These are phyloP conservation scores for Trialeurodes vaporariorum DNA, from an alignment of 1,140 invertebrate genomes.

Conservation along the genomic window DNA sequence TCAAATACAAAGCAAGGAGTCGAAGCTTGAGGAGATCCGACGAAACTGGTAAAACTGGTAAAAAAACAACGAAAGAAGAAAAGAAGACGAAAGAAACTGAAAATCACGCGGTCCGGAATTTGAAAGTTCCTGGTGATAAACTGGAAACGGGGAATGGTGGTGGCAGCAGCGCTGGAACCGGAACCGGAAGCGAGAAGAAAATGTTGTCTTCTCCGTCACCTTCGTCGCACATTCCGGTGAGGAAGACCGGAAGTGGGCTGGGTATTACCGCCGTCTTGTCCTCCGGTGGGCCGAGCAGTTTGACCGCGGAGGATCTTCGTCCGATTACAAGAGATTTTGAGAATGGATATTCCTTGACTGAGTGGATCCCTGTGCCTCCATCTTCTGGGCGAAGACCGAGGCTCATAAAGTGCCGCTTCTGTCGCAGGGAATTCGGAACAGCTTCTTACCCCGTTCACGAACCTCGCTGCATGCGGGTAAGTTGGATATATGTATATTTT, in stretches of 20 bases:
- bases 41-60: neutral
- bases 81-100: no score
- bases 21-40: conserved; percentile 26
- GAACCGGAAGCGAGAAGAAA: conserved; percentile 10
- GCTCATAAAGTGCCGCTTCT: conserved; percentile 58
- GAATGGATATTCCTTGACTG: conserved; percentile 7
- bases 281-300: neutral
- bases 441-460: conserved; percentile 65
- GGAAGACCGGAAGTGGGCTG: neutral
- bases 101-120: no score
- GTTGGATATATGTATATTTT: no score
- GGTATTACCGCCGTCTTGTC: neutral
- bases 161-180: conserved; percentile 16
- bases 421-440: conserved; percentile 63
- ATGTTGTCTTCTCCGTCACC: neutral
- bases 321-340: neutral
- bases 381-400: conserved; percentile 30
- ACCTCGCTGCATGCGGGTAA: conserved; percentile 65
- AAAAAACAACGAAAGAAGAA: no score
- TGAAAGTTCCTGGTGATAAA: no score
- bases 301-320: conserved; percentile 3
- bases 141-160: no score
- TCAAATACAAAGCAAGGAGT: conserved; percentile 45
- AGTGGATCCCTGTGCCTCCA: conserved; percentile 17
- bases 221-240: conserved; percentile 5